These are phyloP conservation scores for Ceratosolen solmsi DNA, from an alignment of 1,140 invertebrate genomes.

Conservation along the genomic window DNA sequence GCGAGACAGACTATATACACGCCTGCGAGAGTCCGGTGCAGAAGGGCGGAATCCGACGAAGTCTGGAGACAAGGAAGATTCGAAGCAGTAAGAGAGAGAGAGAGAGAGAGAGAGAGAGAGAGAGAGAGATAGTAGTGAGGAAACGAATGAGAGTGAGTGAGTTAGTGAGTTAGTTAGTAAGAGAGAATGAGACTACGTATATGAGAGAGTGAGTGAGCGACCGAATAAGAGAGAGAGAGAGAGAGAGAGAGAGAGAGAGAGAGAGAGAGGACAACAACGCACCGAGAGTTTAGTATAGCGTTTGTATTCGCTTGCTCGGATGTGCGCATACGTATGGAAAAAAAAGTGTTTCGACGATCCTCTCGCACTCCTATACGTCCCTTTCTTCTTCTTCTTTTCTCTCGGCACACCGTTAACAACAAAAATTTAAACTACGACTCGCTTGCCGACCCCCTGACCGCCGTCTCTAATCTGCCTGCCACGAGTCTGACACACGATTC, in stretches of 20 bases:
- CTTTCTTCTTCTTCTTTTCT: background rate
- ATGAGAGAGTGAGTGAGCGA: background rate
- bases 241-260: background rate
- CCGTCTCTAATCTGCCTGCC: slow-evolving; percentile 68
- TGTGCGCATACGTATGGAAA: background rate
- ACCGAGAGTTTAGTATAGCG: background rate
- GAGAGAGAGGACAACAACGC: background rate
- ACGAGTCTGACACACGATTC: slow-evolving; percentile 70
- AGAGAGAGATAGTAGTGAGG: background rate
- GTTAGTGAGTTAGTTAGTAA: no score
- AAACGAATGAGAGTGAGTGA: background rate
- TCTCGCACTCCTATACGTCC: background rate
- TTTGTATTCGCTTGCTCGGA: background rate
- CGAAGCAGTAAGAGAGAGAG: background rate
- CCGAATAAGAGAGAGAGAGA: background rate
- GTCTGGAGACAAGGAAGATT: background rate
- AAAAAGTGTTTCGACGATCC: background rate
- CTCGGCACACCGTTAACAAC: background rate
- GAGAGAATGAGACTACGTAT: no score
- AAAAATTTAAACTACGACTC: slow-evolving; percentile 61
- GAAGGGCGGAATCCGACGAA: background rate
- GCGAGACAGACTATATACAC: background rate
- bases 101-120: slow-evolving; percentile 2
- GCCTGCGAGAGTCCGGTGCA: no score
- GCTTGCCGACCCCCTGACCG: slow-evolving; percentile 61